phyloP scores from a whole-genome alignment of 2,888 invertebrate genomes.

The Sthenelais limicola region DNA sequence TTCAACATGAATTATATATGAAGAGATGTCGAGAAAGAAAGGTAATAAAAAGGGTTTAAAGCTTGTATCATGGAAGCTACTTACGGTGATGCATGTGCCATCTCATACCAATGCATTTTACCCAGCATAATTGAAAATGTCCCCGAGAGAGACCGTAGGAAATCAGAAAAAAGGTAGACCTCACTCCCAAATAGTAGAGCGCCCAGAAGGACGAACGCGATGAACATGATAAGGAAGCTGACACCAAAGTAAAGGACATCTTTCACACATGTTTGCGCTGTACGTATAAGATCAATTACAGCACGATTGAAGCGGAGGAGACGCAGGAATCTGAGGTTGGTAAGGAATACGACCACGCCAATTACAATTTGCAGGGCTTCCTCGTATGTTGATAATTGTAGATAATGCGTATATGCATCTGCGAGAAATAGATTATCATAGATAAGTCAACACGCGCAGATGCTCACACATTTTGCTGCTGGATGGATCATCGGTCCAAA shows the following conservation, averaged over 20 bases:
- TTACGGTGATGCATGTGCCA: slow-evolving; percentile 30
- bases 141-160: slow-evolving; percentile 43
- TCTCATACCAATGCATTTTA: slow-evolving; percentile 52
- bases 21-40: too few species aligned
- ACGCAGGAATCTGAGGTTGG: slow-evolving; percentile 52
- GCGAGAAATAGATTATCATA: too few species aligned
- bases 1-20: too few species aligned
- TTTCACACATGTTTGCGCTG: too few species aligned
- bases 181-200: slow-evolving; percentile 46
- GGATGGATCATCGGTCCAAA: too few species aligned
- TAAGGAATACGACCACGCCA: slow-evolving; percentile 49
- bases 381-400: slow-evolving; percentile 45
- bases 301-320: slow-evolving; percentile 52
- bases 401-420: slow-evolving; percentile 51
- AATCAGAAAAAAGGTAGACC: slow-evolving; percentile 29
- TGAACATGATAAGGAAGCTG: slow-evolving; percentile 42
- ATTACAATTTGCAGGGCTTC: slow-evolving; percentile 44
- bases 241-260: slow-evolving; percentile 50
- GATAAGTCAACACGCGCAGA: too few species aligned
- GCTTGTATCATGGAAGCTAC: too few species aligned
- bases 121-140: slow-evolving; percentile 54
- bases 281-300: slow-evolving; percentile 43
- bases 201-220: slow-evolving; percentile 50
- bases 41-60: too few species aligned
- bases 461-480: too few species aligned